Evolutionary conservation across 2,888 invertebrate genomes (phyloP).

Genomic region (Lepetodrilus schrolli): DNA sequence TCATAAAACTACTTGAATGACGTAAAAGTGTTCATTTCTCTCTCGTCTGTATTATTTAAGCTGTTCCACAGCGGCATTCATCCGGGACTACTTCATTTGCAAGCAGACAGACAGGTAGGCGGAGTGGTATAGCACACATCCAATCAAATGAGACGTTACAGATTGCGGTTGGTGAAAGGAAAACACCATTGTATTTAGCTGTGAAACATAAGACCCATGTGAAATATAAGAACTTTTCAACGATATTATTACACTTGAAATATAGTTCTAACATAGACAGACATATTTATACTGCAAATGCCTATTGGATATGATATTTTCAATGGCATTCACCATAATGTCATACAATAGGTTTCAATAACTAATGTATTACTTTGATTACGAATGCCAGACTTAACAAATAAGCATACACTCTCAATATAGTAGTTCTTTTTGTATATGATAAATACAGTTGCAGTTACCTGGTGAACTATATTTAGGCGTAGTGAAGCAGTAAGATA

Average conservation of each 20-base stretch:
- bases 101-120: not conserved
- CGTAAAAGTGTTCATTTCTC: constrained; percentile 9
- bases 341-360: too few species aligned
- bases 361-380: too few species aligned
- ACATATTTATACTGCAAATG: not conserved
- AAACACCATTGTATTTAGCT: not conserved
- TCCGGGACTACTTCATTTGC: constrained; percentile 19
- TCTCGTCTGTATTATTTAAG: constrained; percentile 10
- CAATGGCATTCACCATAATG: too few species aligned
- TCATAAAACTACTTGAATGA: constrained; percentile 10
- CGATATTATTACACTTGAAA: too few species aligned
- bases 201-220: too few species aligned
- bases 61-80: constrained; percentile 19
- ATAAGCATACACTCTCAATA: too few species aligned
- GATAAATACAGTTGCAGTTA: too few species aligned
- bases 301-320: not conserved
- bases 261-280: not conserved
- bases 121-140: not conserved
- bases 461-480: too few species aligned
- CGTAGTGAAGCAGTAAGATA: too few species aligned
- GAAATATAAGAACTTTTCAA: too few species aligned
- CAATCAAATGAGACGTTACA: constrained; percentile 1
- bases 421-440: too few species aligned
- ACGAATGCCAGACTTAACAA: not conserved
- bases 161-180: not conserved